Percentiles rank a stretch among this genome's conserved stretches.
These are phyloP conservation scores for Heliconius hortense DNA, from an alignment of 2,888 invertebrate species.

Conservation along the genomic window DNA sequence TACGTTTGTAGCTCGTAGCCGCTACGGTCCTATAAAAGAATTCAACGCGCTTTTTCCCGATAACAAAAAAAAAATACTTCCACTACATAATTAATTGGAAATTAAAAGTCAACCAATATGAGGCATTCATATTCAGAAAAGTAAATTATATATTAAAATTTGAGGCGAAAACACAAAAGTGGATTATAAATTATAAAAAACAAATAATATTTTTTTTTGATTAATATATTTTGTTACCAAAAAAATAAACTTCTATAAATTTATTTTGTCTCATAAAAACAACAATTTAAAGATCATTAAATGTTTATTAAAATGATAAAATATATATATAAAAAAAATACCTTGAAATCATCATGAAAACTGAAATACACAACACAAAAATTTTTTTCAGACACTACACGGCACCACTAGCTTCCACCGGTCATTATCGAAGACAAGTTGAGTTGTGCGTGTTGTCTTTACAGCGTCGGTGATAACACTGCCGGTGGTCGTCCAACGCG, in stretches of 20 bases:
- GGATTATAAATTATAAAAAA: not conserved
- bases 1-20: slow-evolving; percentile 50
- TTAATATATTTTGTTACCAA: too few relatives aligned
- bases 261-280: not conserved
- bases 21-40: slow-evolving; percentile 49
- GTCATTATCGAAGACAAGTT: slow-evolving; percentile 36
- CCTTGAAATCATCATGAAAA: slow-evolving; percentile 61
- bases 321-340: slow-evolving; percentile 44
- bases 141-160: not conserved
- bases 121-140: too few relatives aligned
- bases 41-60: slow-evolving; percentile 44
- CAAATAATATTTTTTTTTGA: too few relatives aligned
- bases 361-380: slow-evolving; percentile 49
- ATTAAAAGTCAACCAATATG: too few relatives aligned
- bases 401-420: slow-evolving; percentile 27
- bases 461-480: slow-evolving; percentile 63
- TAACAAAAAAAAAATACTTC: too few relatives aligned
- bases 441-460: slow-evolving; percentile 57
- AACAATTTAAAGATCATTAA: not conserved
- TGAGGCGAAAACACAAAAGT: not conserved
- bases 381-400: slow-evolving; percentile 38
- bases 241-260: too few relatives aligned
- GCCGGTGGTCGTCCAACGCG: slow-evolving; percentile 48
- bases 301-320: not conserved
- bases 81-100: too few relatives aligned